These are phyloP conservation scores for Staurois parvus DNA, from an alignment of 2,797 vertebrate species.

Conservation along the genomic window DNA sequence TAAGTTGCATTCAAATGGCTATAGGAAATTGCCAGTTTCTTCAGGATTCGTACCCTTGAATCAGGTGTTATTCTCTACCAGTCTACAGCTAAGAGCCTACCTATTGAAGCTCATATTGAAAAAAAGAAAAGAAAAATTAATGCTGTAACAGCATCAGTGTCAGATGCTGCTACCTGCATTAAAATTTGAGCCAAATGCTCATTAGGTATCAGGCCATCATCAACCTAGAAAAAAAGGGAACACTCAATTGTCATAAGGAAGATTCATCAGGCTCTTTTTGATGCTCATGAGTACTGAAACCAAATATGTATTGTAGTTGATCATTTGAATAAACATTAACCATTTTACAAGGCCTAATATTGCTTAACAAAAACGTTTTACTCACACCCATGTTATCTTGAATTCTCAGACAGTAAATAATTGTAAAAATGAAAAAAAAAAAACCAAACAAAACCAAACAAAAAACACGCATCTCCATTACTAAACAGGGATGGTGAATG, in stretches of 20 bases:
- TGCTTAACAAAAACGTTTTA: not conserved
- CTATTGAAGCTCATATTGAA: not conserved
- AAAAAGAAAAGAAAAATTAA: too few relatives aligned
- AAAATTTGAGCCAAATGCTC: not conserved
- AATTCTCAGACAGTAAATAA: not conserved
- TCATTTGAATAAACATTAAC: not conserved
- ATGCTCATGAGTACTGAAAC: too few relatives aligned
- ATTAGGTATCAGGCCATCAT: not conserved
- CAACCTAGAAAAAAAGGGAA: too few relatives aligned
- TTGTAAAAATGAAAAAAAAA: not conserved
- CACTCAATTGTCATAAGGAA: not conserved
- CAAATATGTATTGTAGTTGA: not conserved
- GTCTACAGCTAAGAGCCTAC: too few relatives aligned
- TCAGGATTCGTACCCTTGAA: not conserved
- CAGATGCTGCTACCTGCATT: not conserved
- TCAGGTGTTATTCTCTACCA: not conserved
- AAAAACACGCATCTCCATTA: not conserved
- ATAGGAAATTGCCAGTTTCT: not conserved
- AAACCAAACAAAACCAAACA: too few relatives aligned
- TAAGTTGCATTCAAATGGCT: too few relatives aligned
- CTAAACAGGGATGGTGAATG: not conserved
- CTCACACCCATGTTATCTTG: not conserved
- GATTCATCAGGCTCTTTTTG: not conserved
- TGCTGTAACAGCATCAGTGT: not conserved
- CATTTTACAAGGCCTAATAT: not conserved